Conservation (phyloP, 2,113 vertebrate species). For the Pholis gunnellus region DNA sequence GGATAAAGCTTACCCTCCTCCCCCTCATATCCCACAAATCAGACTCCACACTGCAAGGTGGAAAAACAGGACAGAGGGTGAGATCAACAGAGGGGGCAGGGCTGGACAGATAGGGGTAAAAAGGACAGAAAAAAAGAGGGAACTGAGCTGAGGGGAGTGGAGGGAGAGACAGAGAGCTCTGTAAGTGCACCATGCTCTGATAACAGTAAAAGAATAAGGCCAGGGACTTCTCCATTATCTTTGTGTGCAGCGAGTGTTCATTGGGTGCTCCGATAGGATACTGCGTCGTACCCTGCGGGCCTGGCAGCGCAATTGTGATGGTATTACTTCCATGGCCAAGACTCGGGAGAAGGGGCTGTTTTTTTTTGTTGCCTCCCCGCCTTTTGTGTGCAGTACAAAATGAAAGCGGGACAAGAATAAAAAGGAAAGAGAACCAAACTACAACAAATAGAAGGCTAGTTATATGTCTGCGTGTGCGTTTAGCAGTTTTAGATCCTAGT, state of each 20-base stretch:
- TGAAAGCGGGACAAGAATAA: constrained; percentile 50
- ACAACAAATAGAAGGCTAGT: constrained; percentile 46
- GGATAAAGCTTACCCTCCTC: constrained; percentile 53
- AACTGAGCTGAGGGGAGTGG: constrained; percentile 43
- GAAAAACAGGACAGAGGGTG: constrained; percentile 39
- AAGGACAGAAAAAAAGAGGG: constrained; percentile 49
- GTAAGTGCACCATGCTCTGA: constrained; percentile 77
- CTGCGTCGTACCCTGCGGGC: constrained; percentile 68
- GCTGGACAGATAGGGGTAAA: constrained; percentile 55
- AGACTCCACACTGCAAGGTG: constrained; percentile 42
- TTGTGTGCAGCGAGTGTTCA: constrained; percentile 68
- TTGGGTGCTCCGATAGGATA: constrained; percentile 68
- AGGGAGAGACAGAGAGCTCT: constrained; percentile 51
- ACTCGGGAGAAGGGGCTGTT: constrained; percentile 65
- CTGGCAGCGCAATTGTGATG: constrained; percentile 75
- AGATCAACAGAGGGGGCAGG: constrained; percentile 49
- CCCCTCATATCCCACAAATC: constrained; percentile 33
- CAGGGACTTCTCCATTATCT: constrained; percentile 80
- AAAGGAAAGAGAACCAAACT: constrained; percentile 37
- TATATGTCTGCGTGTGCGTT: constrained; percentile 33
- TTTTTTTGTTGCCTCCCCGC: constrained; percentile 28
- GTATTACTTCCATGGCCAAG: constrained; percentile 81
- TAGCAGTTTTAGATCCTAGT: constrained; percentile 68
- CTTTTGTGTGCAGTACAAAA: constrained; percentile 57
- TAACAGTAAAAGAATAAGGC: constrained; percentile 77